Evolutionary conservation across 2,797 vertebrate species (phyloP).

Genomic region (Cebuella pygmaea): DNA sequence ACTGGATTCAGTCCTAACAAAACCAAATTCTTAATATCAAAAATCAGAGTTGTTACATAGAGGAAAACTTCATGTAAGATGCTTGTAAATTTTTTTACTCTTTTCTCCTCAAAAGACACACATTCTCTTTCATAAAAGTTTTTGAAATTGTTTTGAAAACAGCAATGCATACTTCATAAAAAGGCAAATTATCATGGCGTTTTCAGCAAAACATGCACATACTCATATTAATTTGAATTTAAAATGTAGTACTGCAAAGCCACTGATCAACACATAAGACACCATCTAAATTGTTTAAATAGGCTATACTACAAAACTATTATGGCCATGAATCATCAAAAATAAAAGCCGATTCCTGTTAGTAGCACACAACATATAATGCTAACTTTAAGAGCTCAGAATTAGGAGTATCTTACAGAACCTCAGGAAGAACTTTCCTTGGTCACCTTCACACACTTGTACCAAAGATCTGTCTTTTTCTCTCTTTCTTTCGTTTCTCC

Average conservation of each 20-base stretch:
- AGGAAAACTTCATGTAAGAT: background rate
- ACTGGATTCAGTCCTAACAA: conserved; percentile 60
- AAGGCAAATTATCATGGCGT: background rate
- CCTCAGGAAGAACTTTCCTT: background rate
- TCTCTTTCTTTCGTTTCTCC: background rate
- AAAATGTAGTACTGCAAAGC: background rate
- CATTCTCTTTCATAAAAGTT: background rate
- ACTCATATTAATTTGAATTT: background rate
- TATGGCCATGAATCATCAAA: background rate
- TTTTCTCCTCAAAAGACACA: background rate
- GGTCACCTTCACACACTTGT: background rate
- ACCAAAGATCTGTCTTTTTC: background rate
- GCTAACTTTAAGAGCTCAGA: conserved; percentile 4
- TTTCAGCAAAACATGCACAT: conserved; percentile 4
- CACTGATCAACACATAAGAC: background rate
- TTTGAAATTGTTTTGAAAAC: conserved; percentile 46
- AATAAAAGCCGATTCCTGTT: background rate
- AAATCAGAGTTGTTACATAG: background rate
- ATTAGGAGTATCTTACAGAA: background rate
- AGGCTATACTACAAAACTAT: background rate
- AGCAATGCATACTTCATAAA: background rate
- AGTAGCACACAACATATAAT: background rate
- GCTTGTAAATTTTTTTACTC: background rate
- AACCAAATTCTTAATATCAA: conserved; percentile 50
- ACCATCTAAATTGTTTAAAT: background rate